phyloP scores from a whole-genome alignment of 53 echinoderm and acorn worm species.

The Apostichopus leukothele region DNA sequence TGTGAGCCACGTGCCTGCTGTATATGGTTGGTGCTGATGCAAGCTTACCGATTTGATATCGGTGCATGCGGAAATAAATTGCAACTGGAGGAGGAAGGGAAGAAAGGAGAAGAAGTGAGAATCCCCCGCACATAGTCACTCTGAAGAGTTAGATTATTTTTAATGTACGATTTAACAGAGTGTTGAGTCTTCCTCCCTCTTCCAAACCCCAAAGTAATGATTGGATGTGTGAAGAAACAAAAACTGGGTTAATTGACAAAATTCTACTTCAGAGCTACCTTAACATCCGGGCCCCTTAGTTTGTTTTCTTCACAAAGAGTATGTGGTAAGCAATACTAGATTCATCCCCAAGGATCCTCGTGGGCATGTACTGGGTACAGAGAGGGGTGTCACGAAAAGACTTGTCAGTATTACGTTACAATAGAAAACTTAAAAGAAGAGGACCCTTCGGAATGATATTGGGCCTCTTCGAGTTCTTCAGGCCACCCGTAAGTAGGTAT shows the following conservation, averaged over 20 bases:
- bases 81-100: neutral
- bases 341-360: constrained; percentile 5
- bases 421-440: neutral
- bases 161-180: too few relatives aligned
- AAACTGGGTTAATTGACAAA: constrained; percentile 3
- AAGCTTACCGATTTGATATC: too few relatives aligned
- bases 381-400: neutral
- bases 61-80: too few relatives aligned
- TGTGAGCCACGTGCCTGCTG: too few relatives aligned
- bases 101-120: neutral
- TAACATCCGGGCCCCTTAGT: neutral
- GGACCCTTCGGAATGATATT: neutral
- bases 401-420: neutral
- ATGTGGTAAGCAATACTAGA: neutral
- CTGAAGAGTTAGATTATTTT: too few relatives aligned
- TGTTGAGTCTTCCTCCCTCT: too few relatives aligned
- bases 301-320: neutral
- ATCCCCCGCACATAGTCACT: too few relatives aligned
- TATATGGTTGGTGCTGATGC: too few relatives aligned
- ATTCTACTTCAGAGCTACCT: neutral
- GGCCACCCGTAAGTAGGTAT: too few relatives aligned
- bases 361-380: constrained; percentile 15
- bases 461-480: too few relatives aligned
- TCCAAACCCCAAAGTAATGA: too few relatives aligned
- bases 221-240: too few relatives aligned